Evolutionary conservation across 2,888 invertebrate species (phyloP).

Genomic region (Suillia variegata): DNA sequence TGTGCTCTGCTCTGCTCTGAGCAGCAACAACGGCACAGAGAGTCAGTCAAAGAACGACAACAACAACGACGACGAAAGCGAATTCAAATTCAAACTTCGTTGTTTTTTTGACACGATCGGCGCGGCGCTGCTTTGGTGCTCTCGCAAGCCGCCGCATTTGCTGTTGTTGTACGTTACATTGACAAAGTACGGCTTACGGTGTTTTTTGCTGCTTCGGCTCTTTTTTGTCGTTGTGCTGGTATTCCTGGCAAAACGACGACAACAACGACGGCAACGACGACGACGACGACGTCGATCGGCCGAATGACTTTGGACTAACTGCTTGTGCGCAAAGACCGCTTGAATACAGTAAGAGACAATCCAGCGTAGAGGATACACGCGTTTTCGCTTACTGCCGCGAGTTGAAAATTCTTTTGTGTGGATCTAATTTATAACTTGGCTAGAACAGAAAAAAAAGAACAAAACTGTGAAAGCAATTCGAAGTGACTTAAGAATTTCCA

Average conservation of each 20-base stretch:
- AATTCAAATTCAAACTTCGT: constrained; percentile 35
- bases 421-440: too few relatives aligned
- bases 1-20: too few relatives aligned
- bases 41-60: constrained; percentile 16
- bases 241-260: constrained; percentile 7
- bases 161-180: constrained; percentile 28
- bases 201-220: constrained; percentile 35
- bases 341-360: constrained; percentile 62
- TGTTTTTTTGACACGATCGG: background rate
- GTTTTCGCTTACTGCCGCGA: constrained; percentile 47
- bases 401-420: too few relatives aligned
- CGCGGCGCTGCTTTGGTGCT: background rate
- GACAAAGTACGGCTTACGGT: constrained; percentile 44
- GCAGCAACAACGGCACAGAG: too few relatives aligned
- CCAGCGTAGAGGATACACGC: constrained; percentile 61
- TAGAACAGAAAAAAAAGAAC: constrained; percentile 20
- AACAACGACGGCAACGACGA: constrained; percentile 12
- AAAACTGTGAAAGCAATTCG: constrained; percentile 18
- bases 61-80: constrained; percentile 32
- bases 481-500: constrained; percentile 11
- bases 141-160: constrained; percentile 3
- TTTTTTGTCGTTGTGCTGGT: constrained; percentile 20
- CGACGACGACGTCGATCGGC: constrained; percentile 29
- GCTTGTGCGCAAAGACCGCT: constrained; percentile 54
- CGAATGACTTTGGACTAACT: constrained; percentile 55